Conservation (phyloP, 2,113 vertebrate species). For the Sterrhoptilus dennistouni region DNA sequence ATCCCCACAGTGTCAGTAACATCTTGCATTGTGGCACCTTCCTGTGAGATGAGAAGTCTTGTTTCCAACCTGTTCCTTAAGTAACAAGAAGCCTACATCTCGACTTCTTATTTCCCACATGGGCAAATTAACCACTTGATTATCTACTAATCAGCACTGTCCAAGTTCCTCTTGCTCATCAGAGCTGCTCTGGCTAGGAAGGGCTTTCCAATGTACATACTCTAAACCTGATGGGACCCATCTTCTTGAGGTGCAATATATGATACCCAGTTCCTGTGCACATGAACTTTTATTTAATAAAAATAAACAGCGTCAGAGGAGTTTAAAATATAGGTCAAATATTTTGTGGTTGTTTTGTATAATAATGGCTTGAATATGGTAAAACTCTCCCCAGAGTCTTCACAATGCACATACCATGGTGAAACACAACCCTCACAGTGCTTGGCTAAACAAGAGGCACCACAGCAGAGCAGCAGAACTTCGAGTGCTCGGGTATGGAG, state of each 20-base stretch:
- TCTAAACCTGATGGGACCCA: background rate
- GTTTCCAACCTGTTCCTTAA: background rate
- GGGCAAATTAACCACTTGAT: background rate
- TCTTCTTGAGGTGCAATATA: background rate
- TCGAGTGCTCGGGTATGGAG: background rate
- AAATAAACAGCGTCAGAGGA: background rate
- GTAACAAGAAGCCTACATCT: background rate
- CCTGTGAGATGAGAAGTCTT: background rate
- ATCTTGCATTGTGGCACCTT: accelerated
- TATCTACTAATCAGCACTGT: background rate
- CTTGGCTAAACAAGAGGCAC: background rate
- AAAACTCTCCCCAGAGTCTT: background rate
- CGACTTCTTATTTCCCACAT: background rate
- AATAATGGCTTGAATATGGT: background rate
- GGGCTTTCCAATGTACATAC: background rate
- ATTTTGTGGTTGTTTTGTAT: background rate
- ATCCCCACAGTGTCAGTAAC: background rate
- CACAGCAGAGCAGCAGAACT: background rate
- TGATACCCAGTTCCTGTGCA: background rate
- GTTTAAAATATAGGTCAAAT: background rate
- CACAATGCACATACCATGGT: accelerated
- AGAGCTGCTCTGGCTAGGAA: background rate
- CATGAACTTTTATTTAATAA: background rate
- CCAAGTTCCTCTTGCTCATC: background rate
- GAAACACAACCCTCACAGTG: background rate